Base-by-base conservation (phyloP, 2,888 invertebrate species). In the Pristionchus fissidentatus region DNA sequence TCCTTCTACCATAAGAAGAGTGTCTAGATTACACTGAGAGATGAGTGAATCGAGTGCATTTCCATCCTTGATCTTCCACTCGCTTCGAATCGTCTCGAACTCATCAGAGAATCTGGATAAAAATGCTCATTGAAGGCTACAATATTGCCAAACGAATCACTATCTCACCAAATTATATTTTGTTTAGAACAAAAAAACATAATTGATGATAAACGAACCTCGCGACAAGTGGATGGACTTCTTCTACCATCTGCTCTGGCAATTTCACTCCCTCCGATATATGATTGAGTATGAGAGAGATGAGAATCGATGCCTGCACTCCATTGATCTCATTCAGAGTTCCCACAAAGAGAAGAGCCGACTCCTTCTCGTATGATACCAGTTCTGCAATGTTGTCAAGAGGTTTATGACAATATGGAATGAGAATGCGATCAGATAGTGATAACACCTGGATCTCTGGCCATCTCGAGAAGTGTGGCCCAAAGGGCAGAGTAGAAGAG, bases 401-500 rank as follows among this genome's bases (percentile, higher is more conserved):
- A n/a, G n/a, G n/a, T n/a, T 55, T n/a, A 7, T 55, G 8, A 55
- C 55, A 55, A 55, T 4, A 55, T 15, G 22, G 22, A 55, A 22
- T 13, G 22, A 7, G n/a, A 22, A 55, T 4, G 55, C 55, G 13
- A 55, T 13, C 55, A 13, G n/a, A 55, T 15, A 29, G 15, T 60
- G 29, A 32, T 26, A 32, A 60, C 15, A 83, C 83, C 83, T 26
- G 49, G 19, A 46, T 75, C 60, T 15, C 22, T 46, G 8, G 81
- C 55, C 57, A 87, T 83, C 22, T 84, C 83, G 29, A 90, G 85
- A 5, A 90, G 82, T 13, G 90, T 84, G 7, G 78, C 82, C 88
- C 88, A 89, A 29, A 90, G 85, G 0, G 87, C 87, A 15, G 77
- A 75, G 43, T 90, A 83, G 83, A 90, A 89, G 0, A 66, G 52